Evolutionary conservation across 92 coral and sea anemone genomes (phyloP).

Genomic region (Parazoanthus darwini): DNA sequence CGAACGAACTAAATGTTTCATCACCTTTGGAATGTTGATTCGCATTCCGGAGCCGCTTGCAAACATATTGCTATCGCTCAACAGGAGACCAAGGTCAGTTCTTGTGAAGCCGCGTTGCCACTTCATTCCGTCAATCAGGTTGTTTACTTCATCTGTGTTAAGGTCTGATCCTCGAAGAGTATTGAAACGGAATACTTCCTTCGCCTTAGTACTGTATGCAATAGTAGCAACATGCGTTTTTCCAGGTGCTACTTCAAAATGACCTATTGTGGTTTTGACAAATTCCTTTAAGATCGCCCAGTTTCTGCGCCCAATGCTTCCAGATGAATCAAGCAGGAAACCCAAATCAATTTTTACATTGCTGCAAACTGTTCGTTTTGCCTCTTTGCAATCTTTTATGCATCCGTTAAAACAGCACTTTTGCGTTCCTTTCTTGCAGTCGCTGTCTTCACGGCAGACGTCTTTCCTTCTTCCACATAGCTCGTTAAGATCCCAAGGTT

Average conservation of each 20-base stretch:
- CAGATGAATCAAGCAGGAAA: constrained; percentile 34
- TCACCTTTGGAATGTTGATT: constrained; percentile 22
- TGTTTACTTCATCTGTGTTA: constrained; percentile 30
- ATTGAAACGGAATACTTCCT: constrained; percentile 33
- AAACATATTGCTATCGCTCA: constrained; percentile 15
- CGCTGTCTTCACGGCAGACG: not conserved
- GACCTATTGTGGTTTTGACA: constrained; percentile 1
- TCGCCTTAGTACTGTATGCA: constrained; percentile 28
- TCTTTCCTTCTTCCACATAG: not conserved
- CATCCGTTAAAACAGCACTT: constrained; percentile 41
- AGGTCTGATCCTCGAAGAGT: constrained; percentile 19
- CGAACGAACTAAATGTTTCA: not conserved
- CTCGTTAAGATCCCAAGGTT: not conserved
- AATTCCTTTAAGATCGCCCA: constrained; percentile 23
- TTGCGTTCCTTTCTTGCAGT: not conserved
- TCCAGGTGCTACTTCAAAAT: not conserved
- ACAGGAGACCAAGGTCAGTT: constrained; percentile 22
- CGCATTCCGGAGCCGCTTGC: constrained; percentile 23
- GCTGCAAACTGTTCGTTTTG: constrained; percentile 14
- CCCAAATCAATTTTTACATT: constrained; percentile 9
- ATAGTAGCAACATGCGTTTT: constrained; percentile 31
- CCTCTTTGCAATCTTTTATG: not conserved
- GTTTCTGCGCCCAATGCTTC: constrained; percentile 36
- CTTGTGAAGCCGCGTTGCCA: constrained; percentile 42
- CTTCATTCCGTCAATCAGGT: constrained; percentile 30